phyloP scores from a whole-genome alignment of 1,140 invertebrate species.

The Drosophila parabipectinata region DNA sequence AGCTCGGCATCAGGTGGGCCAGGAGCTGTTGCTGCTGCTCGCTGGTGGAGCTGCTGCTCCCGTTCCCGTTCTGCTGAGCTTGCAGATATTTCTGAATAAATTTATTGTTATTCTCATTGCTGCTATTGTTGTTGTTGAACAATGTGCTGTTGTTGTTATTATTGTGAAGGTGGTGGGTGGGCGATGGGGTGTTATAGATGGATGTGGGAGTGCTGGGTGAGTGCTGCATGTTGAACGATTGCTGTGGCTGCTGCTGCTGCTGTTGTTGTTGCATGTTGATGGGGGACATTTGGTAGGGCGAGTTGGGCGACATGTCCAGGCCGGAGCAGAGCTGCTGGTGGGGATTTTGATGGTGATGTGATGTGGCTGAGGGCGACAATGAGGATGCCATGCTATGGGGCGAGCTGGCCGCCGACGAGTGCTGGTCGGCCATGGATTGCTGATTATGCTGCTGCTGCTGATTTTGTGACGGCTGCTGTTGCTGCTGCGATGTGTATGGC shows the following conservation, averaged over 20 bases:
- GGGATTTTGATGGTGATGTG: constrained; percentile 26
- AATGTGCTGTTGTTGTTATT: constrained; percentile 65
- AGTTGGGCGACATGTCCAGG: constrained; percentile 68
- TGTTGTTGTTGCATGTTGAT: constrained; percentile 70
- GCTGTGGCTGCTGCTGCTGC: constrained; percentile 54
- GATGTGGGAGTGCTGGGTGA: constrained; percentile 69
- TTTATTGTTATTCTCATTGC: constrained; percentile 73
- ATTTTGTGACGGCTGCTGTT: constrained; percentile 38
- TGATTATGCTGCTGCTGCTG: constrained; percentile 42
- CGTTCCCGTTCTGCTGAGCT: constrained; percentile 56
- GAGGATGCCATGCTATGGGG: constrained; percentile 72
- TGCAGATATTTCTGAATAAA: constrained; percentile 81
- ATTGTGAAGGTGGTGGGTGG: constrained; percentile 59
- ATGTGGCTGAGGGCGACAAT: constrained; percentile 62
- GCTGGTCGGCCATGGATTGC: constrained; percentile 48
- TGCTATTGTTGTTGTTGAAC: constrained; percentile 68
- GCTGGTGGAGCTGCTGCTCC: constrained; percentile 29
- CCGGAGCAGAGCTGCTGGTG: constrained; percentile 60
- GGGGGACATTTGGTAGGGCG: constrained; percentile 68
- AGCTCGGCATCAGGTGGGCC: constrained; percentile 65
- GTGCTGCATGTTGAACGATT: constrained; percentile 66
- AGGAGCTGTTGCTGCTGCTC: constrained; percentile 52
- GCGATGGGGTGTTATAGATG: constrained; percentile 71
- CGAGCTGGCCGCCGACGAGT: constrained; percentile 67
- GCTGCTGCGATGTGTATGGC: constrained; percentile 65